phyloP scores from a whole-genome alignment of 2,113 vertebrate species.

The Hemibagrus wyckioides region DNA sequence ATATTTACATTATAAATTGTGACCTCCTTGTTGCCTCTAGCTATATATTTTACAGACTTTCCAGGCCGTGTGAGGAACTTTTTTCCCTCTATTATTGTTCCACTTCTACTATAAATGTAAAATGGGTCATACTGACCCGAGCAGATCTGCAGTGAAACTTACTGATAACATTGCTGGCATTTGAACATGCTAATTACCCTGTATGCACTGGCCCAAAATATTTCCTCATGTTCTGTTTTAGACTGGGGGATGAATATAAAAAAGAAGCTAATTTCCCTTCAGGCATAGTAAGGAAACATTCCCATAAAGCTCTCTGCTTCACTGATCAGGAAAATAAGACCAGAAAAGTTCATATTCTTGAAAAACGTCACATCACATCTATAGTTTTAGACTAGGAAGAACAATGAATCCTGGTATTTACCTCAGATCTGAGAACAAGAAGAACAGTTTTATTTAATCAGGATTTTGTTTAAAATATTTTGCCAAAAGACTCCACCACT shows the following conservation, averaged over 20 bases:
- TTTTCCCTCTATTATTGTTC: neutral
- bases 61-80: neutral
- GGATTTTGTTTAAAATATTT: neutral
- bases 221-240: neutral
- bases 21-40: neutral
- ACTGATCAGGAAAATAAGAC: slow-evolving; percentile 37
- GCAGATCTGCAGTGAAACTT: slow-evolving; percentile 3
- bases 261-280: neutral
- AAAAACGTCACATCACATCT: neutral
- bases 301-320: slow-evolving; percentile 24
- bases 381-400: neutral
- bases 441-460: neutral
- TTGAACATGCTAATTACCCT: slow-evolving; percentile 20
- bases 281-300: slow-evolving; percentile 7
- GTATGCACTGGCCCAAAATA: neutral
- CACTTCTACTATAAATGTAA: slow-evolving; percentile 10
- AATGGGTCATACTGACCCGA: neutral
- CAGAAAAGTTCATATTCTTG: neutral
- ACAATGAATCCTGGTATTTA: neutral
- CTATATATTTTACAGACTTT: neutral
- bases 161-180: neutral
- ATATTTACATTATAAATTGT: neutral
- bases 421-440: neutral
- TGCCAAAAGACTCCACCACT: neutral
- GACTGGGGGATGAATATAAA: neutral